phyloP scores from a whole-genome alignment of 2,113 vertebrate species.

The Nannospalax galili region DNA sequence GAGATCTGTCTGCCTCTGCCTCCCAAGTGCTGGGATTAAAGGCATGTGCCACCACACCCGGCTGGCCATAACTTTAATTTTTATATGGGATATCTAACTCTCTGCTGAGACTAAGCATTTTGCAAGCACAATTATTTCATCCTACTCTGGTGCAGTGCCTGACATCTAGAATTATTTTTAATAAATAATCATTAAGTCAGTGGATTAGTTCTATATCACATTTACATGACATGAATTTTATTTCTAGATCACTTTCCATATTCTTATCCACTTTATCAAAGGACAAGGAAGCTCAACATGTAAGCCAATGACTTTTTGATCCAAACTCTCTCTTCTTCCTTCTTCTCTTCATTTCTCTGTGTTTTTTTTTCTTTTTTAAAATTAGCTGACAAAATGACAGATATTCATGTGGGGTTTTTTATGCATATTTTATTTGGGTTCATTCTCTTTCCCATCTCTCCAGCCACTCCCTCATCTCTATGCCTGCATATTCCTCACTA shows the following conservation, averaged over 20 bases:
- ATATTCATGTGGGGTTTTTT: too few species aligned
- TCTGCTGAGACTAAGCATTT: neutral
- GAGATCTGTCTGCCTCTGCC: too few species aligned
- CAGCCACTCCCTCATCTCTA: neutral
- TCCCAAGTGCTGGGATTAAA: too few species aligned
- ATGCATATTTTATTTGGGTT: neutral
- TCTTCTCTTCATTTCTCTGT: neutral
- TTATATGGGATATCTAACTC: neutral
- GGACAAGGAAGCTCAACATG: neutral
- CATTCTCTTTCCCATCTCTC: neutral
- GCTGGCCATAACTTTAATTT: too few species aligned
- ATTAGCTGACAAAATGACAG: neutral
- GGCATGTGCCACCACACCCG: too few species aligned
- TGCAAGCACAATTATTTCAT: neutral
- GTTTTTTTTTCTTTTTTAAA: neutral
- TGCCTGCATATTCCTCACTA: neutral
- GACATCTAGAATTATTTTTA: neutral
- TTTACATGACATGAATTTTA: neutral
- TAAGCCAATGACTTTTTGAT: neutral
- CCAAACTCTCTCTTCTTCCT: neutral
- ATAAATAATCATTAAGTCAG: neutral
- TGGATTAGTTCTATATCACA: neutral
- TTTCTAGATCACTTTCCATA: neutral
- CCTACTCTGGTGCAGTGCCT: neutral
- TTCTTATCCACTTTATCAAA: constrained; percentile 22